These are phyloP conservation scores for Palythoa grandiflora DNA, from an alignment of 92 coral and sea anemone genomes.

Conservation along the genomic window DNA sequence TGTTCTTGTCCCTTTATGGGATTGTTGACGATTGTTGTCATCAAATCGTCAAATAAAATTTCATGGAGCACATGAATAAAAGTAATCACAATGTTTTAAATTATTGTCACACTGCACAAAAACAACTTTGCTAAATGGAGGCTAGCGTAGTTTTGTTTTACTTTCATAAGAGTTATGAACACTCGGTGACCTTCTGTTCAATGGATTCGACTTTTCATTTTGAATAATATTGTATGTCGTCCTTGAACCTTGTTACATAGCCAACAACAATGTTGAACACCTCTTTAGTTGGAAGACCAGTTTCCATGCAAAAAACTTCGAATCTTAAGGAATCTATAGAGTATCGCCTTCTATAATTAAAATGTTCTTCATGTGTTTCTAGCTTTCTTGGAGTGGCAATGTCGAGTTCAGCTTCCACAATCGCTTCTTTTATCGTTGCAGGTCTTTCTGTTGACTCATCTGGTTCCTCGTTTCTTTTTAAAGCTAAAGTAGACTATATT, in stretches of 20 bases:
- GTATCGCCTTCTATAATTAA: slow-evolving; percentile 37
- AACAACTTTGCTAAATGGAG: slow-evolving; percentile 1
- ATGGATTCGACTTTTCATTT: no score
- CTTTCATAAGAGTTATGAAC: no score
- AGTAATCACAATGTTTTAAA: no score
- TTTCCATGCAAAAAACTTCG: neutral
- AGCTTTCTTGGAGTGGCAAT: slow-evolving; percentile 36
- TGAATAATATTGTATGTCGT: neutral
- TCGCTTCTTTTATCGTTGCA: slow-evolving; percentile 28
- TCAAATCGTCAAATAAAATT: no score
- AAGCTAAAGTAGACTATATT: slow-evolving; percentile 17
- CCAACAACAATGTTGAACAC: neutral
- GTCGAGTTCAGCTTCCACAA: neutral
- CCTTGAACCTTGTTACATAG: neutral
- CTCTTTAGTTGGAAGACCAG: no score
- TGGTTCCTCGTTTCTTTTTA: slow-evolving; percentile 41
- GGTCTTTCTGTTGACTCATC: slow-evolving; percentile 22
- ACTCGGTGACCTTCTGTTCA: no score
- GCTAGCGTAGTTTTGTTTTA: neutral
- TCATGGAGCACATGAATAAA: no score
- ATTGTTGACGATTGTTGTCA: no score
- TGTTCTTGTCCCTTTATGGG: no score
- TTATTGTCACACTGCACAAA: neutral
- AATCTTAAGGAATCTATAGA: slow-evolving; percentile 35
- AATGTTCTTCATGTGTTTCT: slow-evolving; percentile 25